A percentile compares a stretch with the other conserved stretches of the same genome.
phyloP scores from a whole-genome alignment of 2,888 invertebrate species.

The Mesoligia furuncula region DNA sequence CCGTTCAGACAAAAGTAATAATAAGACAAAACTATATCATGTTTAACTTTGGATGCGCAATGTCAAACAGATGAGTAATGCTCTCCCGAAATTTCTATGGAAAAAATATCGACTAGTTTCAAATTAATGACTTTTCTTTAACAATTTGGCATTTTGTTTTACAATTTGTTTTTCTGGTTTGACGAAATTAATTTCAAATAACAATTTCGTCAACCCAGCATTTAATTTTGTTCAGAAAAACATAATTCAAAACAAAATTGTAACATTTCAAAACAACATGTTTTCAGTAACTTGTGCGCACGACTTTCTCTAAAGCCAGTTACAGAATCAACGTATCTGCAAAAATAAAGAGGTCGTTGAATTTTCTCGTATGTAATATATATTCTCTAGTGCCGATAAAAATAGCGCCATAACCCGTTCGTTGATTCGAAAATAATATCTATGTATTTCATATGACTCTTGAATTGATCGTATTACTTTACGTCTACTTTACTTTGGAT shows the following conservation, averaged over 20 bases:
- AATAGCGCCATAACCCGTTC: constrained; percentile 37
- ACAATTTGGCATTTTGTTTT: too few relatives aligned
- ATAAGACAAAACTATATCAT: too few relatives aligned
- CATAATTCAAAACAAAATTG: constrained; percentile 20
- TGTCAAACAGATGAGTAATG: too few relatives aligned
- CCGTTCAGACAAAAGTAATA: too few relatives aligned
- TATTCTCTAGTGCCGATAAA: constrained; percentile 16
- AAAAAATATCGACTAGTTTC: too few relatives aligned
- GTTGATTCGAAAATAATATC: constrained; percentile 32
- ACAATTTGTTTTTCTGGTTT: too few relatives aligned
- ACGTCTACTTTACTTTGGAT: too few relatives aligned
- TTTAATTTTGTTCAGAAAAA: constrained; percentile 19
- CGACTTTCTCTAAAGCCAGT: constrained; percentile 38
- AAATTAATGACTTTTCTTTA: too few relatives aligned
- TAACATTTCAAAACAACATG: constrained; percentile 28
- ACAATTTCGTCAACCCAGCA: background rate
- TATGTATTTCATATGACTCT: background rate
- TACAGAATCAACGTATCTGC: constrained; percentile 15
- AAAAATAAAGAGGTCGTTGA: constrained; percentile 46
- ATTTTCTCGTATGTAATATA: constrained; percentile 13
- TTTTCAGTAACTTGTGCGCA: constrained; percentile 31
- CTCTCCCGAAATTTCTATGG: too few relatives aligned
- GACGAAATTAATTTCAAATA: background rate
- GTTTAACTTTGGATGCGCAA: too few relatives aligned
- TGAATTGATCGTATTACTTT: constrained; percentile 11